phyloP scores from a whole-genome alignment of 2,113 vertebrate species.

The Glareola pratincola region DNA sequence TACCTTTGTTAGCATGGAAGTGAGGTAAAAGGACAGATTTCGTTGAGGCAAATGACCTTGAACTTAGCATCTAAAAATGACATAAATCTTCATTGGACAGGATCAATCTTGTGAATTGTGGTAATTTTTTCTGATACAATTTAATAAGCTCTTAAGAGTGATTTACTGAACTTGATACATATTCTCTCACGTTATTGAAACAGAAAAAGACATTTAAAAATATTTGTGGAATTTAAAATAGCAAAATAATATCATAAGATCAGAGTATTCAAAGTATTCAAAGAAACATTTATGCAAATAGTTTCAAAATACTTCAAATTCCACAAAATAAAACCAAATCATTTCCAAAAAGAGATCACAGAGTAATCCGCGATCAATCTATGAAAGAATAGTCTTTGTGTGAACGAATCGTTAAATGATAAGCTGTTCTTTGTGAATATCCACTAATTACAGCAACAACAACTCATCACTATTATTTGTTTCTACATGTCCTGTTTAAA shows the following conservation, averaged over 20 bases:
- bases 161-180: background rate
- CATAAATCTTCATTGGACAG: conserved; percentile 6
- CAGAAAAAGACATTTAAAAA: background rate
- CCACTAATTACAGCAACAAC: background rate
- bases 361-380: background rate
- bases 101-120: background rate
- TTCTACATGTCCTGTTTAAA: background rate
- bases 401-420: background rate
- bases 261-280: background rate
- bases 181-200: background rate
- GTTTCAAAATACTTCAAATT: background rate
- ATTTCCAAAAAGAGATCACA: background rate
- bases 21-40: background rate
- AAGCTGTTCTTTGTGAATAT: background rate
- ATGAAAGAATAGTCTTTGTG: background rate
- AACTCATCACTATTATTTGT: background rate
- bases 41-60: conserved; percentile 1
- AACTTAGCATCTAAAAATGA: background rate
- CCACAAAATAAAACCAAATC: background rate
- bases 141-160: background rate
- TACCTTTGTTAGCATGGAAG: background rate
- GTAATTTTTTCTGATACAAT: background rate
- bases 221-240: background rate
- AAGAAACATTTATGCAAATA: background rate
- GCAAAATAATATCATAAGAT: background rate